A percentile compares a stretch with the other conserved stretches of the same genome.
phyloP scores from a whole-genome alignment of 1,140 invertebrate genomes.

The Coenobita brevimanus region DNA sequence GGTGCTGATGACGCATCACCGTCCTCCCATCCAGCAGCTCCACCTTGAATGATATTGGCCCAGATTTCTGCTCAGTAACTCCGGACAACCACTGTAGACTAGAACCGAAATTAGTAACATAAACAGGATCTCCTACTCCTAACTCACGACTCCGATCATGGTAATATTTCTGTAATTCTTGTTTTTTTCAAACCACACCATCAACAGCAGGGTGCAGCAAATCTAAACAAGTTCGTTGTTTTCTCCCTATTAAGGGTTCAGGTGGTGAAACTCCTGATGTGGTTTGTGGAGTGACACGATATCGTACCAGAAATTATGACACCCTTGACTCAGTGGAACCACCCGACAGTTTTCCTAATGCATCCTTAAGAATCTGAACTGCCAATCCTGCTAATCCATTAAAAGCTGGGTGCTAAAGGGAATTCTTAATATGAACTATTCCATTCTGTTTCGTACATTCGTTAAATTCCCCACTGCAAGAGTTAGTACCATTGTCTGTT shows the following conservation, averaged over 20 bases:
- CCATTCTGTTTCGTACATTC: background rate
- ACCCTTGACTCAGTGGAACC: background rate
- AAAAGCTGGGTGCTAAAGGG: background rate
- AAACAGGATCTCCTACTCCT: background rate
- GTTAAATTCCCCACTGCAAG: background rate
- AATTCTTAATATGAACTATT: background rate
- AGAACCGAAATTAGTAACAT: background rate
- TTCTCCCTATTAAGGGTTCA: too few species aligned
- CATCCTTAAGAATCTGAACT: background rate
- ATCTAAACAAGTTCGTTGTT: too few species aligned
- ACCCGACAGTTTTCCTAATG: background rate
- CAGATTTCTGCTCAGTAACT: background rate
- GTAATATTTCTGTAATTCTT: background rate
- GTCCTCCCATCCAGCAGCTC: background rate
- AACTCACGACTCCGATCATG: background rate
- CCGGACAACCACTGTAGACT: background rate
- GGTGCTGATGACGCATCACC: background rate
- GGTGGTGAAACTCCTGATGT: too few species aligned
- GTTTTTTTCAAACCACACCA: background rate
- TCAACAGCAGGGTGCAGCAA: background rate
- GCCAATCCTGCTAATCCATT: background rate
- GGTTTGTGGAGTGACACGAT: too few species aligned
- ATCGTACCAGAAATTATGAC: too few species aligned
- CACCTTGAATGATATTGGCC: background rate
- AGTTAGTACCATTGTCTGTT: constrained; percentile 9